Conservation (phyloP, 2,797 vertebrate genomes). For the Cryptoblepharus egeriae region DNA sequence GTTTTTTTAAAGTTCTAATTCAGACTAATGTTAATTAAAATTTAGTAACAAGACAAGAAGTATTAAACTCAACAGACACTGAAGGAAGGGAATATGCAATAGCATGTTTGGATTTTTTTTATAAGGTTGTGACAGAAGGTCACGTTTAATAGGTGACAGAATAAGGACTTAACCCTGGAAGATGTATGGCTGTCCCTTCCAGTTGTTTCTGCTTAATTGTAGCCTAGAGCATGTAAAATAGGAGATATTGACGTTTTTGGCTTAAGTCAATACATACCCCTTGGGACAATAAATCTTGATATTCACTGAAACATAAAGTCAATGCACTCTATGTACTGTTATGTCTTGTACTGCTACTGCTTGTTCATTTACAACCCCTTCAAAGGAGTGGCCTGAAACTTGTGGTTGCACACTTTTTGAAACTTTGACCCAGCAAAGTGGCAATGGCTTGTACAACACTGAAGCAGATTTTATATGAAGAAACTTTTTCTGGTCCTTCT, state of each 20-base stretch:
- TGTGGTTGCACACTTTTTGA: not conserved
- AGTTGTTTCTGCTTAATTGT: slow-evolving; percentile 34
- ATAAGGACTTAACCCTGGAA: slow-evolving; percentile 7
- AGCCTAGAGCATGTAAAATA: slow-evolving; percentile 39
- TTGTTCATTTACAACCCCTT: slow-evolving; percentile 18
- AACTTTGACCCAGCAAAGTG: not conserved
- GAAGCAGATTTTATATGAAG: not conserved
- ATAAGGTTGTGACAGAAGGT: slow-evolving; percentile 17
- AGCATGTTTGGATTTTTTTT: not conserved
- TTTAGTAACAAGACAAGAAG: not conserved
- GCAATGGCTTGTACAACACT: not conserved
- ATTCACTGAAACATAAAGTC: slow-evolving; percentile 42
- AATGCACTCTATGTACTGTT: slow-evolving; percentile 30
- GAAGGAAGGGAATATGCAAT: not conserved
- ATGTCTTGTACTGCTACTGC: too few species aligned
- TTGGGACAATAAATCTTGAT: slow-evolving; percentile 38
- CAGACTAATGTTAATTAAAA: not conserved
- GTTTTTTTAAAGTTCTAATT: too few species aligned
- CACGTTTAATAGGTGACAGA: slow-evolving; percentile 21
- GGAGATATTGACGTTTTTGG: slow-evolving; percentile 24
- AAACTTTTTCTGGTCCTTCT: not conserved
- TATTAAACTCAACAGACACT: not conserved
- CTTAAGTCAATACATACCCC: slow-evolving; percentile 37
- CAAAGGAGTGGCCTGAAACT: not conserved
- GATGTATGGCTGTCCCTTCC: slow-evolving; percentile 16